Conservation (phyloP, 2,113 vertebrate genomes). For the Chunga burmeisteri region DNA sequence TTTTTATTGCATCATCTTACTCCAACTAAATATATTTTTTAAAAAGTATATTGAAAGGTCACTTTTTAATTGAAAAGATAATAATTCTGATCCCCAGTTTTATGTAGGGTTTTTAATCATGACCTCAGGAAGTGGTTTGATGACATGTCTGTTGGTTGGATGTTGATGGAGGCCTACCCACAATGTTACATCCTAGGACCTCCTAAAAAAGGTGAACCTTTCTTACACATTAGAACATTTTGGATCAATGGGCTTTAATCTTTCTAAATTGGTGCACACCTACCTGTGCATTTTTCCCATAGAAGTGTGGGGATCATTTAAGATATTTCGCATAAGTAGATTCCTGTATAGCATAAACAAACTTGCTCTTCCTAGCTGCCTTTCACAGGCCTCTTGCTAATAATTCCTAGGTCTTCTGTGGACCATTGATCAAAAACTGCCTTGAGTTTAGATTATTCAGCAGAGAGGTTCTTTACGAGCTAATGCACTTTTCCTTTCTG, state of each 20-base stretch:
- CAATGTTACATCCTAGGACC: background rate
- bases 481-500: constrained; percentile 34
- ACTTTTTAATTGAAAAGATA: background rate
- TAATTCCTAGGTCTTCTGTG: background rate
- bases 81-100: background rate
- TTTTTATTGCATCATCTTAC: background rate
- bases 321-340: background rate
- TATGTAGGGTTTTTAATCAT: background rate
- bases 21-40: background rate
- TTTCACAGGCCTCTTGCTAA: background rate
- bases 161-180: background rate
- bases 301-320: background rate
- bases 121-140: background rate
- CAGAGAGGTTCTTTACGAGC: background rate
- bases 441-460: constrained; percentile 26
- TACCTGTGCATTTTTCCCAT: background rate
- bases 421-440: constrained; percentile 15
- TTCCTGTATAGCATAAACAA: constrained; percentile 2
- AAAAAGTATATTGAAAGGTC: background rate
- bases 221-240: background rate
- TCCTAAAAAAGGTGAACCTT: background rate
- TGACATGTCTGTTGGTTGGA: background rate
- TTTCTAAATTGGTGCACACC: background rate
- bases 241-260: background rate
- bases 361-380: background rate